A percentile compares a stretch with the other conserved stretches of the same genome.
phyloP scores from a whole-genome alignment of 2,888 invertebrate genomes.

The Oligia strigilis region DNA sequence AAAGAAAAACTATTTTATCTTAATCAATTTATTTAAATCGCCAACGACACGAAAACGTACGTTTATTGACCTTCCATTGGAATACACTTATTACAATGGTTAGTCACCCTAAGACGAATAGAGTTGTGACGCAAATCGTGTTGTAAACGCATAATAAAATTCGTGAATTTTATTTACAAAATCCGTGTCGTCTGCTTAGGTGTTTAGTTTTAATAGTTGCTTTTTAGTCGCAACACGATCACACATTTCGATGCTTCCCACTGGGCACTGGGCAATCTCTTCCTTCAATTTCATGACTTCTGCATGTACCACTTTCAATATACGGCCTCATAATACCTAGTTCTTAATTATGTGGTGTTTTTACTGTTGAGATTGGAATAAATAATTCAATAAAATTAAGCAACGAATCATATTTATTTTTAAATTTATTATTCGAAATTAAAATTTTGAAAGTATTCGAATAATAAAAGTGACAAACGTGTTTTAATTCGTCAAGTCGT shows the following conservation, averaged over 20 bases:
- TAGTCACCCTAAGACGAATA: constrained; percentile 3
- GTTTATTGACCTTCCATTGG: neutral
- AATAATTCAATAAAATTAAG: neutral
- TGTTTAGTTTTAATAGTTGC: constrained; percentile 71
- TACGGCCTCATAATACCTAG: constrained; percentile 50
- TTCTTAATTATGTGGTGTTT: constrained; percentile 25
- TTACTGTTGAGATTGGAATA: constrained; percentile 28
- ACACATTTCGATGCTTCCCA: constrained; percentile 84
- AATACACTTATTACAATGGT: constrained; percentile 11
- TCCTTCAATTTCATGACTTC: constrained; percentile 60
- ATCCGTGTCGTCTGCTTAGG: constrained; percentile 46
- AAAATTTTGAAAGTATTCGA: constrained; percentile 11
- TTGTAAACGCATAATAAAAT: constrained; percentile 1
- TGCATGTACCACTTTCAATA: constrained; percentile 70
- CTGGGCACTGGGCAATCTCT: constrained; percentile 70
- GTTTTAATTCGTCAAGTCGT: neutral
- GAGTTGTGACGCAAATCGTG: neutral
- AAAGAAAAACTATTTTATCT: neutral
- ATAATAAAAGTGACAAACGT: constrained; percentile 17
- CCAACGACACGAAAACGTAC: neutral
- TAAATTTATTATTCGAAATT: constrained; percentile 37
- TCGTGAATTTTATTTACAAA: neutral
- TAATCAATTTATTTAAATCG: neutral
- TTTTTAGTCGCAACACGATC: constrained; percentile 84
- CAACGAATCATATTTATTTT: constrained; percentile 4